Evolutionary conservation across 2,113 vertebrate genomes (phyloP).

Genomic region (Erythrolamprus reginae): DNA sequence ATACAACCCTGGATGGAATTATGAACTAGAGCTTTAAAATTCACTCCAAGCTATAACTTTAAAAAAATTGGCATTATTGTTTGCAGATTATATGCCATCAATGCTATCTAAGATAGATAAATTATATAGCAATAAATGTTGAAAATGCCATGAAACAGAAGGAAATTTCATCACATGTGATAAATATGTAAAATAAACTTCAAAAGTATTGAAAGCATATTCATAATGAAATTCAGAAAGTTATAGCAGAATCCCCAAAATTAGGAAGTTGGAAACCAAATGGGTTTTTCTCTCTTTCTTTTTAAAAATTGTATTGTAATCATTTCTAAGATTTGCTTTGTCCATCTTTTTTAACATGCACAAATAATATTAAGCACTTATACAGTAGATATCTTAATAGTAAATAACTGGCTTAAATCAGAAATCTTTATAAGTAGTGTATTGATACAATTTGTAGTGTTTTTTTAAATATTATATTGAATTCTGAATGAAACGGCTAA

Average conservation of each 20-base stretch:
- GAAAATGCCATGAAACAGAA: neutral
- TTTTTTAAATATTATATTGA: neutral
- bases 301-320: neutral
- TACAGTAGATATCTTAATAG: neutral
- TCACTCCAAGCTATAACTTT: neutral
- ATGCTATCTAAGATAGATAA: neutral
- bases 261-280: neutral
- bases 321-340: neutral
- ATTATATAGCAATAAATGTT: neutral
- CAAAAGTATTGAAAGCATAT: neutral
- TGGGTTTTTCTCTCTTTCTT: neutral
- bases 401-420: neutral
- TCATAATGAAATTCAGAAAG: neutral
- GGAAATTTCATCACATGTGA: neutral
- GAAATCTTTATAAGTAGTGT: neutral
- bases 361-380: neutral
- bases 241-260: neutral
- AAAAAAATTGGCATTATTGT: neutral
- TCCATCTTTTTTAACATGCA: neutral
- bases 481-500: neutral
- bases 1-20: neutral
- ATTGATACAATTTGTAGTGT: neutral
- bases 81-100: neutral
- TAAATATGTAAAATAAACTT: neutral
- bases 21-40: neutral